These are phyloP conservation scores for Coregonus ussuriensis DNA, from an alignment of 2,797 vertebrate genomes.

Conservation along the genomic window DNA sequence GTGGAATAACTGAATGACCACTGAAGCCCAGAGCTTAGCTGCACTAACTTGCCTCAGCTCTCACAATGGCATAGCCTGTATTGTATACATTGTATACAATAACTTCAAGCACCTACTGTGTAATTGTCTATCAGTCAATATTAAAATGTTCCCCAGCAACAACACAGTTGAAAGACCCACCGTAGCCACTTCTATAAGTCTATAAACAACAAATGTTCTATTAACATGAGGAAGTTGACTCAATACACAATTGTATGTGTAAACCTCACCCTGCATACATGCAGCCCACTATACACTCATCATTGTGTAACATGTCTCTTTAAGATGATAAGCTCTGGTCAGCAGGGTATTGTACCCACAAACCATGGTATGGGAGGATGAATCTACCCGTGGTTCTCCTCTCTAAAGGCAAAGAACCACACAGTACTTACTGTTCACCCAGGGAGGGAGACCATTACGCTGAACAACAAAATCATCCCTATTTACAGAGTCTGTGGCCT, in stretches of 20 bases:
- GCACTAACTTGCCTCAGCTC: neutral
- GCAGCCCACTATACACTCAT: neutral
- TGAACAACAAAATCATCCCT: constrained; percentile 58
- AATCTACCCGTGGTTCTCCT: constrained; percentile 15
- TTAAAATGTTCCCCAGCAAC: constrained; percentile 61
- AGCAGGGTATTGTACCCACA: constrained; percentile 9
- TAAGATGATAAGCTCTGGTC: constrained; percentile 12
- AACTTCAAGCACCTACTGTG: constrained; percentile 18
- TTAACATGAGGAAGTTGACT: no score
- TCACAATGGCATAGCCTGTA: neutral
- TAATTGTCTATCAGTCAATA: constrained; percentile 33
- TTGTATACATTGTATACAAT: constrained; percentile 1
- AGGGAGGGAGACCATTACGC: constrained; percentile 36
- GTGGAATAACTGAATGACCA: neutral
- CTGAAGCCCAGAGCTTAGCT: neutral
- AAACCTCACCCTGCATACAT: neutral
- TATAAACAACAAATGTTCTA: neutral
- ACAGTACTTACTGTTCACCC: constrained; percentile 15
- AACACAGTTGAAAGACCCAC: constrained; percentile 35
- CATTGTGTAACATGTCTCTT: neutral
- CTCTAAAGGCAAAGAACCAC: constrained; percentile 13
- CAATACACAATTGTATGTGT: neutral
- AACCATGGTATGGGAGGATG: neutral
- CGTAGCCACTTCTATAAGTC: constrained; percentile 31
- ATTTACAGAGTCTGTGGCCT: constrained; percentile 69